Evolutionary conservation across 2,797 vertebrate genomes (phyloP).

Genomic region (Chelon auratus): DNA sequence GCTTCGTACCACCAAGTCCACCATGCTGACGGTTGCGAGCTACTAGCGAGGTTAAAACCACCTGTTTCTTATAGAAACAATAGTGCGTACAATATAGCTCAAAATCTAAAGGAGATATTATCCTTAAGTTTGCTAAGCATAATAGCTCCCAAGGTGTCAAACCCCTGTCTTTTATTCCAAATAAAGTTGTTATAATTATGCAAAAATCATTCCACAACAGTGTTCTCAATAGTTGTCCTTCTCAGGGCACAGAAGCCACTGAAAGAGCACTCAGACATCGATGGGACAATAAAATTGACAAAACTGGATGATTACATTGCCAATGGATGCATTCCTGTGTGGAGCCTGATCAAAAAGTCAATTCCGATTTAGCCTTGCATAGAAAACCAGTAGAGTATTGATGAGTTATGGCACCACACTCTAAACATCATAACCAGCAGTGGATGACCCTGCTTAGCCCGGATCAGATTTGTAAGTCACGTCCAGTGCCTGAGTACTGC

Average conservation of each 20-base stretch:
- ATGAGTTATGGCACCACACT: constrained; percentile 7
- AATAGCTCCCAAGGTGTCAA: neutral
- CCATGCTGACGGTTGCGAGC: no score
- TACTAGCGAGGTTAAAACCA: no score
- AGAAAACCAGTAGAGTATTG: constrained; percentile 9
- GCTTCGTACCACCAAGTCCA: no score
- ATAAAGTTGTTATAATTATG: neutral
- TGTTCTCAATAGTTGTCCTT: neutral
- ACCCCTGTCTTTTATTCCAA: no score
- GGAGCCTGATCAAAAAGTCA: constrained; percentile 17
- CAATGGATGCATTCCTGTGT: neutral
- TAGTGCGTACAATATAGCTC: neutral
- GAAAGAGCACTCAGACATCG: neutral
- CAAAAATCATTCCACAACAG: neutral
- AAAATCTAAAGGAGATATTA: neutral
- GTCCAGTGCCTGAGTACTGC: neutral
- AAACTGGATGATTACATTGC: neutral
- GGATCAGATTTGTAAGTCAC: constrained; percentile 2
- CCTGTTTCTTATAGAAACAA: neutral
- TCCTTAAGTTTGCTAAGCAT: neutral
- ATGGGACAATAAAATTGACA: neutral
- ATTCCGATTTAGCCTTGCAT: constrained; percentile 4
- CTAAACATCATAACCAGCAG: neutral
- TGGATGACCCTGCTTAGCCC: neutral
- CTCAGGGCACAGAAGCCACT: neutral